These are phyloP conservation scores for Rotaria magnacalcarata DNA, from an alignment of 2,888 invertebrate species.

Conservation along the genomic window DNA sequence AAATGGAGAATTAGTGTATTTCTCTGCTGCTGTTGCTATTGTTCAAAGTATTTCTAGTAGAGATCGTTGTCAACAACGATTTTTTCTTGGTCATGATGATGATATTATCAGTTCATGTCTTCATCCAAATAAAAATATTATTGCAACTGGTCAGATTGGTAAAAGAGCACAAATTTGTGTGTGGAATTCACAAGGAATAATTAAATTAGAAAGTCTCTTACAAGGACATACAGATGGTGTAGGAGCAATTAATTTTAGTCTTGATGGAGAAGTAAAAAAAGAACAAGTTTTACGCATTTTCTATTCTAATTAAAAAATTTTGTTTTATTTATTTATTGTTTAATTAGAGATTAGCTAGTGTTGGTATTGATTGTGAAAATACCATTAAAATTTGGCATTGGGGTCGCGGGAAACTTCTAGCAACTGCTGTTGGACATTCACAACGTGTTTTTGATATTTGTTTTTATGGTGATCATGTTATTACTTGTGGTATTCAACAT, in stretches of 20 bases:
- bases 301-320: neutral
- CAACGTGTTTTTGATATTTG: constrained; percentile 53
- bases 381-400: constrained; percentile 60
- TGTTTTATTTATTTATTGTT: constrained; percentile 39
- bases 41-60: constrained; percentile 57
- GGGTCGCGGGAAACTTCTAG: constrained; percentile 57
- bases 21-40: constrained; percentile 61
- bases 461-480: constrained; percentile 46
- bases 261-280: constrained; percentile 52
- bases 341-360: constrained; percentile 55
- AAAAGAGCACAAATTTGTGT: constrained; percentile 59
- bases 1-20: constrained; percentile 59
- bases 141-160: constrained; percentile 60
- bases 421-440: constrained; percentile 56
- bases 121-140: constrained; percentile 56
- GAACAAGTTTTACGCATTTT: neutral
- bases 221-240: constrained; percentile 59
- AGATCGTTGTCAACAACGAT: constrained; percentile 52
- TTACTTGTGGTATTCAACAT: constrained; percentile 59
- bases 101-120: constrained; percentile 59
- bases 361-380: constrained; percentile 55
- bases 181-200: constrained; percentile 59
- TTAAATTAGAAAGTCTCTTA: constrained; percentile 50
- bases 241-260: constrained; percentile 57
- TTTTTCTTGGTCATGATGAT: constrained; percentile 60